Evolutionary conservation across 2,888 invertebrate species (phyloP).

Genomic region (Laothoe populi): DNA sequence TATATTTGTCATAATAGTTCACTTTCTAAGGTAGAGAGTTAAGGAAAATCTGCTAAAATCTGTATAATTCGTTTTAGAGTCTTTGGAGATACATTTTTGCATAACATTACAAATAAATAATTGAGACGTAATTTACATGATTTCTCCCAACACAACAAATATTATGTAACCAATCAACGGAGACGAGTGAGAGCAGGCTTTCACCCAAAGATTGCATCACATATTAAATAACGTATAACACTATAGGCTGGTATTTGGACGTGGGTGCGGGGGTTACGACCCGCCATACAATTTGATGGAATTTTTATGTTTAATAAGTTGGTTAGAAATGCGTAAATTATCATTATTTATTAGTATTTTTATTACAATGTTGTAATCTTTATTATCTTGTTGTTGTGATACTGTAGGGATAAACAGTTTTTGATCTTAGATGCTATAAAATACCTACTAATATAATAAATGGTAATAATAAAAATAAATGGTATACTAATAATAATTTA

Average conservation of each 20-base stretch:
- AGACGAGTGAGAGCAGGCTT: conserved; percentile 18
- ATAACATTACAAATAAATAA: background rate
- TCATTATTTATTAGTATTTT: too few relatives aligned
- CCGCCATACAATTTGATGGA: background rate
- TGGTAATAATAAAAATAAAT: background rate
- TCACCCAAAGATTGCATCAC: conserved; percentile 24
- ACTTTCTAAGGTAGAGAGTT: too few relatives aligned
- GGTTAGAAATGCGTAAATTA: too few relatives aligned
- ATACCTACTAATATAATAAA: too few relatives aligned
- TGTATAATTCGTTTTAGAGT: too few relatives aligned
- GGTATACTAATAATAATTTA: background rate
- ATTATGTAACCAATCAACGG: conserved; percentile 19
- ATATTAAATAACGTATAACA: conserved; percentile 21
- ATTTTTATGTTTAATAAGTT: background rate
- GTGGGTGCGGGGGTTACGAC: conserved; percentile 11
- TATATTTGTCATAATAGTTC: too few relatives aligned
- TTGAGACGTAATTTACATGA: conserved; percentile 11
- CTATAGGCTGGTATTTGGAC: conserved; percentile 7
- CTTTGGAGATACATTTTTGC: background rate
- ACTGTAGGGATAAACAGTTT: too few relatives aligned
- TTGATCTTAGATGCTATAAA: too few relatives aligned
- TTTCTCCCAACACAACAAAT: conserved; percentile 20
- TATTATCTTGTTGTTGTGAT: too few relatives aligned
- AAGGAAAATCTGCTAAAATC: background rate
- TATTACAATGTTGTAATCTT: too few relatives aligned